Evolutionary conservation across 53 echinoderm and acorn worm species (phyloP).

Genomic region (Glandiceps talaboti): DNA sequence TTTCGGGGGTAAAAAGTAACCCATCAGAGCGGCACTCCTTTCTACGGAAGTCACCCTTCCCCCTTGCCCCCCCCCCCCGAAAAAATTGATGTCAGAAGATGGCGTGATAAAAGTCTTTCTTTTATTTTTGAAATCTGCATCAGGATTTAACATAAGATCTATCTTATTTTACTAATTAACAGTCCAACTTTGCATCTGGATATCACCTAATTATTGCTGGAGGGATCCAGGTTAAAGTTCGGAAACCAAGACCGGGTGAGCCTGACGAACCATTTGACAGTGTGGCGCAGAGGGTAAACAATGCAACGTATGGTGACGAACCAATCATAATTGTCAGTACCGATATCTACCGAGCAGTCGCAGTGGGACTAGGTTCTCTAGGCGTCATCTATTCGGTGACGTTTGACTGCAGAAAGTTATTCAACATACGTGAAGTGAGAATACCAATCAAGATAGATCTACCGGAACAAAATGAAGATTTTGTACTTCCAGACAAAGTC

Average conservation of each 20-base stretch:
- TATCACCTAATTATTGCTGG: constrained; percentile 68
- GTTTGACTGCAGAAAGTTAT: constrained; percentile 67
- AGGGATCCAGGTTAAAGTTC: constrained; percentile 65
- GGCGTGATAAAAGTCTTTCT: too few species aligned
- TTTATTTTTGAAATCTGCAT: too few species aligned
- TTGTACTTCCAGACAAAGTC: constrained; percentile 44
- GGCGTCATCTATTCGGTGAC: constrained; percentile 91
- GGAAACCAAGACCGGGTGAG: constrained; percentile 51
- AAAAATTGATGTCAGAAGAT: too few species aligned
- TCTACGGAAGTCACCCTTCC: too few species aligned
- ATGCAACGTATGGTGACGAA: constrained; percentile 65
- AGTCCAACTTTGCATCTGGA: constrained; percentile 89
- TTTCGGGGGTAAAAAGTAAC: too few species aligned
- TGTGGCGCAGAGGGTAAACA: constrained; percentile 38
- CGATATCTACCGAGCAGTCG: constrained; percentile 78
- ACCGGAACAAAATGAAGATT: constrained; percentile 39
- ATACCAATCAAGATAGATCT: constrained; percentile 72
- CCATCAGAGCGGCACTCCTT: too few species aligned
- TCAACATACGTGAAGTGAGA: constrained; percentile 78
- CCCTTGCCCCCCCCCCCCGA: too few species aligned
- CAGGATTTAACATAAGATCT: too few species aligned
- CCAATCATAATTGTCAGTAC: constrained; percentile 58
- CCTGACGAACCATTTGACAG: constrained; percentile 74
- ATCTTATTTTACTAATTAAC: too few species aligned
- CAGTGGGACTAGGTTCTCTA: constrained; percentile 83